phyloP scores from a whole-genome alignment of 2,797 vertebrate species.

The Denticeps clupeoides region DNA sequence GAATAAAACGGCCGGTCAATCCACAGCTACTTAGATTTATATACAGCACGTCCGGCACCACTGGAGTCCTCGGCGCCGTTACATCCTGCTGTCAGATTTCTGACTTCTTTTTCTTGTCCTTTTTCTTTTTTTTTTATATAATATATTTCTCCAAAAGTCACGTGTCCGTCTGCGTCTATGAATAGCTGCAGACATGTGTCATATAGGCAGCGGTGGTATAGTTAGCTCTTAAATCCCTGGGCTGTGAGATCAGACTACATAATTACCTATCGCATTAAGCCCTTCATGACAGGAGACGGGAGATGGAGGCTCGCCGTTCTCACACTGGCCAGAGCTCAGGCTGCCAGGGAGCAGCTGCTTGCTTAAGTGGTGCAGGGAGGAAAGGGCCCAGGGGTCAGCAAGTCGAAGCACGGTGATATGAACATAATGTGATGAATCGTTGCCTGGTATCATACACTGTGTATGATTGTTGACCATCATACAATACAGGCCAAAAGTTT shows the following conservation, averaged over 20 bases:
- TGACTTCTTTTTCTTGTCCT: background rate
- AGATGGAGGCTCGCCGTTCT: conserved; percentile 44
- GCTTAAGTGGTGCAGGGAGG: conserved; percentile 49
- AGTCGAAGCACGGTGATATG: conserved; percentile 11
- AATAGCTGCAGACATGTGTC: conserved; percentile 46
- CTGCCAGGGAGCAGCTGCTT: conserved; percentile 63
- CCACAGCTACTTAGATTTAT: too few relatives aligned
- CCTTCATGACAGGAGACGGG: conserved; percentile 56
- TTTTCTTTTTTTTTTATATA: conserved; percentile 9
- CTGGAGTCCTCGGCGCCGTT: too few relatives aligned
- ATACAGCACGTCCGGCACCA: too few relatives aligned
- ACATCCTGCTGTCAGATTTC: too few relatives aligned
- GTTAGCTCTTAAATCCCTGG: conserved; percentile 60
- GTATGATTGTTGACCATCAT: too few relatives aligned
- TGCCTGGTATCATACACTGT: too few relatives aligned
- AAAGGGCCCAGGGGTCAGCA: conserved; percentile 35
- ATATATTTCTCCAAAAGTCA: too few relatives aligned
- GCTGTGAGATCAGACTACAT: conserved; percentile 63
- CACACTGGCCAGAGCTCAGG: conserved; percentile 37
- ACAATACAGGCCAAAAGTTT: too few relatives aligned
- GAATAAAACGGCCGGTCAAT: too few relatives aligned
- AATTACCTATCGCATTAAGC: conserved; percentile 66
- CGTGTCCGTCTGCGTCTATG: conserved; percentile 43
- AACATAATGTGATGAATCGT: too few relatives aligned
- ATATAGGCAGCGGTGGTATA: conserved; percentile 48